Evolutionary conservation across 2,797 vertebrate species (phyloP).

Genomic region (Pseudopleuronectes americanus): DNA sequence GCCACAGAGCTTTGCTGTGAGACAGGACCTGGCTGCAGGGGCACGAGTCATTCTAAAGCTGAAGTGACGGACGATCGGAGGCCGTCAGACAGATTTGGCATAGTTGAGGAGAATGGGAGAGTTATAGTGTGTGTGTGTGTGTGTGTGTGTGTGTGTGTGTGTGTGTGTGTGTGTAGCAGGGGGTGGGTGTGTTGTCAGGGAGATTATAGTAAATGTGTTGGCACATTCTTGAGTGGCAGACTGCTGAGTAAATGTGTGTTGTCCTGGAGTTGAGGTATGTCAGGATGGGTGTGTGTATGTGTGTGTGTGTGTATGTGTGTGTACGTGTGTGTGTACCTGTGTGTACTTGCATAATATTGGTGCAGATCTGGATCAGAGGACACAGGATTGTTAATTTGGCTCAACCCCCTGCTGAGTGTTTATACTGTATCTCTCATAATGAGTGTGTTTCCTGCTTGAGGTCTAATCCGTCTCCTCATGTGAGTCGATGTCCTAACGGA

Average conservation of each 20-base stretch:
- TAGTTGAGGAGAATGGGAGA: constrained; percentile 14
- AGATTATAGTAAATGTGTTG: constrained; percentile 45
- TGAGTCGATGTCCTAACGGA: not conserved
- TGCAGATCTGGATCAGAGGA: not conserved
- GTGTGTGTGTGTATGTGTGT: constrained; percentile 2
- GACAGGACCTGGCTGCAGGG: constrained; percentile 27
- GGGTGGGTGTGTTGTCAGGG: constrained; percentile 54
- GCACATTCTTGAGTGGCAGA: constrained; percentile 54
- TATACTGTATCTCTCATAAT: no score
- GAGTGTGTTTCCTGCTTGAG: no score
- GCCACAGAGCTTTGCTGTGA: no score
- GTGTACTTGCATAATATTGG: no score
- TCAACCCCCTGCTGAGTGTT: no score
- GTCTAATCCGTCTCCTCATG: no score
- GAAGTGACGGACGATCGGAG: constrained; percentile 49
- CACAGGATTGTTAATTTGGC: no score
- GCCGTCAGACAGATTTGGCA: constrained; percentile 44
- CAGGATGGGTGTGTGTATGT: not conserved
- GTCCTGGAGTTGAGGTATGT: constrained; percentile 23
- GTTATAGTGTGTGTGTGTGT: not conserved
- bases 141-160: constrained; percentile 26
- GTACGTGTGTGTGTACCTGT: not conserved
- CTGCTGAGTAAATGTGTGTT: constrained; percentile 40
- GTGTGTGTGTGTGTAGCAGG: constrained; percentile 33
- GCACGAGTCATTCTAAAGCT: constrained; percentile 5